Evolutionary conservation across 2,888 invertebrate species (phyloP).

Genomic region (Eupeodes luniger): DNA sequence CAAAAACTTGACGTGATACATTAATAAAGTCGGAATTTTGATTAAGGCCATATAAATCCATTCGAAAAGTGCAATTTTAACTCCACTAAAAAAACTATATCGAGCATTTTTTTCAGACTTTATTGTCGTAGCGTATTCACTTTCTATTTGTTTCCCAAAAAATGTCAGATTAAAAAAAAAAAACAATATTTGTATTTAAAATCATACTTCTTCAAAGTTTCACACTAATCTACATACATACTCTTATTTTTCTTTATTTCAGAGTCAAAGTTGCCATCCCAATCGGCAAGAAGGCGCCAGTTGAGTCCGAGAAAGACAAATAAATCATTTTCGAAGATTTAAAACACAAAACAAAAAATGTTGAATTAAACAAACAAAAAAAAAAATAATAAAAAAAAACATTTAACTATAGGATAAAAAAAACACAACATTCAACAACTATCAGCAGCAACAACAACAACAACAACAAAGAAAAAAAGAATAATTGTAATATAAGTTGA

Average conservation of each 20-base stretch:
- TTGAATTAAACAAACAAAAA: conserved; percentile 52
- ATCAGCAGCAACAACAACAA: conserved; percentile 77
- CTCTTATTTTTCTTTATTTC: conserved; percentile 79
- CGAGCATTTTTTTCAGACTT: too few species aligned
- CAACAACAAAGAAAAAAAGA: conserved; percentile 61
- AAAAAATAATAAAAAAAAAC: conserved; percentile 55
- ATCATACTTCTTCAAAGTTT: too few species aligned
- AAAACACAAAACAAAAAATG: conserved; percentile 46
- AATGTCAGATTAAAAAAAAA: conserved; percentile 14
- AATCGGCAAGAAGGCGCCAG: conserved; percentile 93
- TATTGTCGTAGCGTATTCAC: too few species aligned
- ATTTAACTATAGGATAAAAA: conserved; percentile 68
- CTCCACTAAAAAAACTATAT: too few species aligned
- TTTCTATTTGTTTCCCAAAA: not conserved
- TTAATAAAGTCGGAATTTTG: too few species aligned
- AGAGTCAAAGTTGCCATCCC: conserved; percentile 95
- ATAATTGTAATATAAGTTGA: conserved; percentile 69
- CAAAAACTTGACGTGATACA: too few species aligned
- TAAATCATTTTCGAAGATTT: conserved; percentile 84
- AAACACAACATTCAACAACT: conserved; percentile 72
- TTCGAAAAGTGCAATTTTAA: too few species aligned
- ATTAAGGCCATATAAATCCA: too few species aligned
- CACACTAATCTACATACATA: conserved; percentile 14
- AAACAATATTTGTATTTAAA: too few species aligned
- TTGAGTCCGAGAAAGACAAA: conserved; percentile 92